phyloP scores from a whole-genome alignment of 2,888 invertebrate species.

The Chromoteleia sp. region DNA sequence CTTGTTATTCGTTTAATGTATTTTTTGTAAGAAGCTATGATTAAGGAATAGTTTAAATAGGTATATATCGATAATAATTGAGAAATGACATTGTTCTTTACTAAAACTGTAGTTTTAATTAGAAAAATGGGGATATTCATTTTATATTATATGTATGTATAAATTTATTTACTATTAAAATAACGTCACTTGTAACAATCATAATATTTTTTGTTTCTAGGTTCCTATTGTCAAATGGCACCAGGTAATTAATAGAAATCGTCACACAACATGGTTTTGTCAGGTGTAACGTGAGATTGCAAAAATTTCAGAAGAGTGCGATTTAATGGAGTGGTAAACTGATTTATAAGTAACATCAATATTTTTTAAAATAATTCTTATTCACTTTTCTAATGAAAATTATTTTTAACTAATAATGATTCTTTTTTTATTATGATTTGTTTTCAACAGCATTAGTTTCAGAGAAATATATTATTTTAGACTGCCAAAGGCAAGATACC shows the following conservation, averaged over 20 bases:
- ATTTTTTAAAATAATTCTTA: too few relatives aligned
- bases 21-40: background rate
- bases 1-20: constrained; percentile 17
- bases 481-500: too few relatives aligned
- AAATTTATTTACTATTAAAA: background rate
- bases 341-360: too few relatives aligned
- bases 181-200: background rate
- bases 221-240: constrained; percentile 81
- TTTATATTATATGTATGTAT: too few relatives aligned
- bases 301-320: constrained; percentile 4
- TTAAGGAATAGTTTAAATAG: background rate
- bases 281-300: constrained; percentile 20
- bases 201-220: constrained; percentile 73
- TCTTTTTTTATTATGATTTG: too few relatives aligned
- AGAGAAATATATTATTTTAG: too few relatives aligned
- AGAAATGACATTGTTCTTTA: background rate
- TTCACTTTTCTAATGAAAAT: too few relatives aligned
- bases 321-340: too few relatives aligned
- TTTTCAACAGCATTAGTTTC: too few relatives aligned
- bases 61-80: background rate
- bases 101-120: too few relatives aligned
- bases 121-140: too few relatives aligned
- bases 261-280: constrained; percentile 19
- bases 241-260: constrained; percentile 78
- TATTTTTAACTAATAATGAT: too few relatives aligned